Percentiles rank a stretch among this genome's conserved stretches.
Conservation (phyloP, 2,797 vertebrate species). For the Hemibagrus guttatus region DNA sequence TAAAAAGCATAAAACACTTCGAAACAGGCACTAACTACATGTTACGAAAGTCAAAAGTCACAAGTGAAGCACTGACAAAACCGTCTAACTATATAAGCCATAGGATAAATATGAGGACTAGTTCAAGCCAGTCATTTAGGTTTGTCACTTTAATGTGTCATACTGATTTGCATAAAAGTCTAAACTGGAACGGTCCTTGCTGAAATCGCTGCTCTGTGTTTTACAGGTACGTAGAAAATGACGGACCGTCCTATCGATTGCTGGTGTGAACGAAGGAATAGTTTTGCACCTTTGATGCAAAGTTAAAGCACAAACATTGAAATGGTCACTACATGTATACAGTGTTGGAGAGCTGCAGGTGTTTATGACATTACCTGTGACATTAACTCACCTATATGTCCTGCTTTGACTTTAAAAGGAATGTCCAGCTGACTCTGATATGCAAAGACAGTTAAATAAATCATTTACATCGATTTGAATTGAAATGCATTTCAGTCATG, state of each 20-base stretch:
- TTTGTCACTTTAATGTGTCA: background rate
- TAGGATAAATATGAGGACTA: background rate
- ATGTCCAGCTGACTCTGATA: constrained; percentile 93
- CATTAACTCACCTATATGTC: constrained; percentile 90
- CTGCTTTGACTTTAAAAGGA: constrained; percentile 95
- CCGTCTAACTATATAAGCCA: background rate
- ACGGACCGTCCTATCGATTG: too few species aligned
- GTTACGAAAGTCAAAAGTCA: too few species aligned
- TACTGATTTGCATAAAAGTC: background rate
- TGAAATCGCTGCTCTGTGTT: background rate
- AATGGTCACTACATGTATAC: background rate
- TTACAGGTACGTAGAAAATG: background rate
- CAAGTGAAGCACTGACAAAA: too few species aligned
- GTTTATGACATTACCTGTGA: background rate
- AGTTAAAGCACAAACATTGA: background rate
- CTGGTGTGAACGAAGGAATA: background rate
- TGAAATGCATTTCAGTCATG: constrained; percentile 2
- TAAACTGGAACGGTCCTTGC: background rate
- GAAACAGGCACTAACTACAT: background rate
- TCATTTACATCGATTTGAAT: constrained; percentile 24
- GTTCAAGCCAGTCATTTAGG: background rate
- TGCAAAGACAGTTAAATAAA: constrained; percentile 55
- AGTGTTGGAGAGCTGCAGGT: background rate
- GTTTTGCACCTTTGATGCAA: background rate
- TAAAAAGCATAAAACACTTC: too few species aligned